These are phyloP conservation scores for Mythimna vitellina DNA, from an alignment of 2,888 invertebrate species.

Conservation along the genomic window DNA sequence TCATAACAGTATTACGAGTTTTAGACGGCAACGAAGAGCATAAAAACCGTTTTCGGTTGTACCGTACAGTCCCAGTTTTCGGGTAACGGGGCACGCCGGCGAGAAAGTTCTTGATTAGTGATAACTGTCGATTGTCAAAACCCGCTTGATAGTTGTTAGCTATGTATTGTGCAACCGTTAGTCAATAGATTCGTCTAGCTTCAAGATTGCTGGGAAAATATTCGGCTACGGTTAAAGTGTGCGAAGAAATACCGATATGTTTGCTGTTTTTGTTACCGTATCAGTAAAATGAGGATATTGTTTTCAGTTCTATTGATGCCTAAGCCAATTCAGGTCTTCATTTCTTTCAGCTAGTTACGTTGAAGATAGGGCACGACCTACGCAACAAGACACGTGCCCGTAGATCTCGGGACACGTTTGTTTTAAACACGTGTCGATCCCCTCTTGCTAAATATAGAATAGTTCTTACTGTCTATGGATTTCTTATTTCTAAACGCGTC, in stretches of 20 bases:
- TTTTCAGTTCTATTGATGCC: not conserved
- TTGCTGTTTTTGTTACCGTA: constrained; percentile 24
- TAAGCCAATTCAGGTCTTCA: not conserved
- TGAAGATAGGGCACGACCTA: constrained; percentile 40
- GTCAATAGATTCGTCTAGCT: constrained; percentile 29
- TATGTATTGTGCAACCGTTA: constrained; percentile 77
- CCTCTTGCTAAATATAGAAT: constrained; percentile 41
- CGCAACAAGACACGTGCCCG: constrained; percentile 24
- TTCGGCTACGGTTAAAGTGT: constrained; percentile 23
- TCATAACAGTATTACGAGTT: constrained; percentile 89
- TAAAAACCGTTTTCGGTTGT: constrained; percentile 83
- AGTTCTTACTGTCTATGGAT: constrained; percentile 32
- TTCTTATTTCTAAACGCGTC: constrained; percentile 38
- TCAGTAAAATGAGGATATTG: constrained; percentile 24
- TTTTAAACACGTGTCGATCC: constrained; percentile 36
- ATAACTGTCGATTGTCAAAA: constrained; percentile 84
- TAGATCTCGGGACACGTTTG: constrained; percentile 10
- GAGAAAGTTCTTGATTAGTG: constrained; percentile 88
- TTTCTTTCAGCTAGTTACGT: constrained; percentile 20
- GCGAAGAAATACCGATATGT: constrained; percentile 29
- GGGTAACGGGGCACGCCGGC: constrained; percentile 80
- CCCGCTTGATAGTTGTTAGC: constrained; percentile 68
- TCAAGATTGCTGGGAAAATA: constrained; percentile 49
- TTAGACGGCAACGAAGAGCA: constrained; percentile 80
- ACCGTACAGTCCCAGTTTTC: constrained; percentile 89